Evolutionary conservation across 2,888 invertebrate genomes (phyloP), one percentile per base, ranked within the genome.

Genomic region (Bellardia pandia): DNA sequence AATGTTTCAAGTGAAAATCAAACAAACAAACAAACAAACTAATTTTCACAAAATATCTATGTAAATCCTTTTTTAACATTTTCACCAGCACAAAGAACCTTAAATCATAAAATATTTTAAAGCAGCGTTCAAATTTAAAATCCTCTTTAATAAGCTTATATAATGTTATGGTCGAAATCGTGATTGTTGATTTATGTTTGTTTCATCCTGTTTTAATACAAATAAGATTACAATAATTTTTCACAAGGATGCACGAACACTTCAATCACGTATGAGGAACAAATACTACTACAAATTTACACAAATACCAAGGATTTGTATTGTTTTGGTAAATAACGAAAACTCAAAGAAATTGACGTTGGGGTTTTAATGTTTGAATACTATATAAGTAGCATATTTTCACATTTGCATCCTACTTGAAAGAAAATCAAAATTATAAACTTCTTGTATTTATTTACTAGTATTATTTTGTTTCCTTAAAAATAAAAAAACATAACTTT

Each of bases 181-280:
- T 78, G 62, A 56, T 69, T 75, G 77, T 78, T 87, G 87, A 85
- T 78, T 85, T 87, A 85, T 85, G 81, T 82, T 60, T 77, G 66
- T 40, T 78, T 62, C 51, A 51, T 75, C 8, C 72, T 68, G 14
- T 75, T 60, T 74, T 40, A 40, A 72, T 60, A 71, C 69, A 71
- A 78, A 74, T 33, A 71, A 58, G 48, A 77, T 74, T 60, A 33
- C 60, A 76, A 72, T 77, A 77, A 81, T 62, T 77, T 76, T 72
- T 5, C 51, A 30, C 37, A 53, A 71, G 71, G 64, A 72, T 71
- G 30, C 83, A 45, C 45, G 62, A 74, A 45, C 30, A 78, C 45
- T 58, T 71, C n/a, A 53, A 75, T 9, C 75, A 76, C 51, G 69
- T 75, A 64, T 40, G n/a, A n/a, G n/a, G n/a, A n/a, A 51, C 60